phyloP scores from a whole-genome alignment of 2,113 vertebrate species.

The Microtus oregoni region DNA sequence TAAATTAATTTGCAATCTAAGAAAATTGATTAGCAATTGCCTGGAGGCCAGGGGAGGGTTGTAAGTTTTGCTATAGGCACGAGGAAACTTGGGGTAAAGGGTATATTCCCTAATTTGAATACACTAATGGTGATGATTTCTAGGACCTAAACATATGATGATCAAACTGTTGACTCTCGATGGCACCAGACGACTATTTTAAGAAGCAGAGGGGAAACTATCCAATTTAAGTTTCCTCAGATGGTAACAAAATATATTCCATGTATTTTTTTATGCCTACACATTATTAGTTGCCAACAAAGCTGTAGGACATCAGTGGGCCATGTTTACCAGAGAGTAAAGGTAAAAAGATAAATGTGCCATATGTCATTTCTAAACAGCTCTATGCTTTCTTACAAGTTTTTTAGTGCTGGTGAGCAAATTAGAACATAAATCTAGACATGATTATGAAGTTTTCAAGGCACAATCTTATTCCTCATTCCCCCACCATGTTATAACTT shows the following conservation, averaged over 20 bases:
- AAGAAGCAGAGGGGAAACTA: background rate
- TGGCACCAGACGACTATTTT: background rate
- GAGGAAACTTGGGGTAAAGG: background rate
- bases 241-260: constrained; percentile 4
- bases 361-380: background rate
- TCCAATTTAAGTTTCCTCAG: background rate
- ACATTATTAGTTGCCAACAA: constrained; percentile 14
- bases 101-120: background rate
- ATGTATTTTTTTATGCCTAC: background rate
- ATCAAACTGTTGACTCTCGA: background rate
- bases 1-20: background rate
- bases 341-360: background rate
- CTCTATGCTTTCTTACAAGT: constrained; percentile 3
- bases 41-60: too few species aligned
- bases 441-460: background rate
- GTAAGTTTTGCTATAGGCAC: background rate
- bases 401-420: background rate
- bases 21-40: background rate
- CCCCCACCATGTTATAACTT: background rate
- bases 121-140: background rate
- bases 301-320: background rate
- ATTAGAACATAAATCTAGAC: background rate
- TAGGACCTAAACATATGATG: background rate
- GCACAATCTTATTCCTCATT: background rate
- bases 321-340: background rate